Percentiles rank a stretch among this genome's conserved stretches.
phyloP scores from a whole-genome alignment of 2,797 vertebrate species.

The Halcyon leucocephala region DNA sequence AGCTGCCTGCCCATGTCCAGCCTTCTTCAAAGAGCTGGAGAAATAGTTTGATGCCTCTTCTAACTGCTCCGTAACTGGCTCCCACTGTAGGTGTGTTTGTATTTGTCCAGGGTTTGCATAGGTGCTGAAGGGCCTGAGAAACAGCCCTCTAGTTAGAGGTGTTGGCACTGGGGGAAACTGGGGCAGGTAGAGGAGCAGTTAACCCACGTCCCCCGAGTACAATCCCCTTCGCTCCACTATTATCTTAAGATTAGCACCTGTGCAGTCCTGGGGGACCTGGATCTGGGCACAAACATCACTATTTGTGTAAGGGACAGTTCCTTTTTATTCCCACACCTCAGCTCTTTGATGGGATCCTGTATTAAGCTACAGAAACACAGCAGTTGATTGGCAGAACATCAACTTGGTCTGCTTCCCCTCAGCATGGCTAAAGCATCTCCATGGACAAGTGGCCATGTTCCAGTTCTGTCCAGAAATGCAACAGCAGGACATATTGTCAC shows the following conservation, averaged over 20 bases:
- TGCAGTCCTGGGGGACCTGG: not conserved
- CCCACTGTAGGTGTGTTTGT: not conserved
- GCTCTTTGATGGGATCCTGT: not conserved
- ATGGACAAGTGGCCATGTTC: rapidly evolving
- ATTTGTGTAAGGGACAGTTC: not conserved
- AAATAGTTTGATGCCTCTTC: not conserved
- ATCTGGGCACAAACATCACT: not conserved
- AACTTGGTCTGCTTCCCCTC: rapidly evolving
- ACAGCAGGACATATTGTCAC: not conserved
- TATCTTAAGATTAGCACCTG: not conserved
- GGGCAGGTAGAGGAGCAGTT: not conserved
- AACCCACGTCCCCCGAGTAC: not conserved
- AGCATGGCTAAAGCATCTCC: not conserved
- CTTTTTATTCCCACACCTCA: not conserved
- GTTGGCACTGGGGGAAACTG: not conserved
- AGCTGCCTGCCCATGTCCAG: not conserved
- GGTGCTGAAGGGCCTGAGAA: not conserved
- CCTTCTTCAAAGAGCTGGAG: not conserved
- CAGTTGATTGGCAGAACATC: rapidly evolving
- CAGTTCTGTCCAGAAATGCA: not conserved
- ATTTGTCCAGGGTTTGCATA: not conserved
- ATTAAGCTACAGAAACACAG: not conserved
- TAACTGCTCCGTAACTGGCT: not conserved
- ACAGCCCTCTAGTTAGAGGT: not conserved
- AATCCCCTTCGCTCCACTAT: rapidly evolving